Conservation (phyloP, 2,113 vertebrate genomes). For the Pseudorhombus dupliciocellatus region DNA sequence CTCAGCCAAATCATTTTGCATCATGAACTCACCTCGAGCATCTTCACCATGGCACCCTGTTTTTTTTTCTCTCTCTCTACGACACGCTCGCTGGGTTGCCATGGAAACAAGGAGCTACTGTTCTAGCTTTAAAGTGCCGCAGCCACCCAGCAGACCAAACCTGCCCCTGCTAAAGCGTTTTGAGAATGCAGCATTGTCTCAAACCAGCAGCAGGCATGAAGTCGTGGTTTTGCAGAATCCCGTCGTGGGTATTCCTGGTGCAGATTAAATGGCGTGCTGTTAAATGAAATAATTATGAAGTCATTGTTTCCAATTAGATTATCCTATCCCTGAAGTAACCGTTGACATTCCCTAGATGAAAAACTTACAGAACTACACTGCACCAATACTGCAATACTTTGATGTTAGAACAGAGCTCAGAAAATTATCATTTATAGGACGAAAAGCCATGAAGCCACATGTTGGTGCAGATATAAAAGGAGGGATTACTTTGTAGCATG, state of each 20-base stretch:
- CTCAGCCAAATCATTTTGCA: conserved; percentile 58
- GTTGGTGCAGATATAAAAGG: background rate
- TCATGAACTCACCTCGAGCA: conserved; percentile 64
- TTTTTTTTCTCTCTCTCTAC: too few species aligned
- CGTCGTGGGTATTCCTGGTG: background rate
- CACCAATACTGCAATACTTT: conserved; percentile 34
- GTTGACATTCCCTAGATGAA: conserved; percentile 12
- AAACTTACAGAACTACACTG: conserved; percentile 31
- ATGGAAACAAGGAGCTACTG: conserved; percentile 75
- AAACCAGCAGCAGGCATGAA: conserved; percentile 27
- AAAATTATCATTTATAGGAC: conserved; percentile 37
- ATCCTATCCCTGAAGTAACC: conserved; percentile 15
- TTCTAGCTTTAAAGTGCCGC: conserved; percentile 66
- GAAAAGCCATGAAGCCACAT: background rate
- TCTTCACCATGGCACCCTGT: conserved; percentile 43
- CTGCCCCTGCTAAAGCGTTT: conserved; percentile 40
- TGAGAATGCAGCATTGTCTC: conserved; percentile 52
- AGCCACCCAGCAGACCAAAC: conserved; percentile 59
- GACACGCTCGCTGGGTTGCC: conserved; percentile 61
- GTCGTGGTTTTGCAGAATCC: background rate
- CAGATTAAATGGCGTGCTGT: conserved; percentile 3
- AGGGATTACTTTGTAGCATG: background rate
- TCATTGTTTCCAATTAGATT: background rate
- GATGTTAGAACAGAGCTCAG: conserved; percentile 38
- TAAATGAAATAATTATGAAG: conserved; percentile 3